phyloP scores from a whole-genome alignment of 2,888 invertebrate species.

The Neuroscelio doddi region DNA sequence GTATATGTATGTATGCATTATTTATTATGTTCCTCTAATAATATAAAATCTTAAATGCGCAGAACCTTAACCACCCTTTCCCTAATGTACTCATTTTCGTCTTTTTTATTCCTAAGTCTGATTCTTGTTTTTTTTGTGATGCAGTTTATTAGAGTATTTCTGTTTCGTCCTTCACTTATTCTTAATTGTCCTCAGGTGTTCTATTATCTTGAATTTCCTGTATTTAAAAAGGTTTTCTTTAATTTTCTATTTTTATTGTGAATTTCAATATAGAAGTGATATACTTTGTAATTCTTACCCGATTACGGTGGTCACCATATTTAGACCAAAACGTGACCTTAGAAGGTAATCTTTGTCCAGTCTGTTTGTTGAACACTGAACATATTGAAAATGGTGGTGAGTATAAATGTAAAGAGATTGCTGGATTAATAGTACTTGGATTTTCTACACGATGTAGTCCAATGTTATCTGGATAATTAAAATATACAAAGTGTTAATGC shows the following conservation, averaged over 20 bases:
- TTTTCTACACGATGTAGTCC: slow-evolving; percentile 98
- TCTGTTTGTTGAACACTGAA: slow-evolving; percentile 91
- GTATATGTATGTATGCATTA: no score
- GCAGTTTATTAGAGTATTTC: no score
- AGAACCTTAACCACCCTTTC: no score
- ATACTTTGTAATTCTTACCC: slow-evolving; percentile 72
- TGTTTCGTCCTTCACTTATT: background rate
- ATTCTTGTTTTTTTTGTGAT: no score
- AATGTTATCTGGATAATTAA: slow-evolving; percentile 81
- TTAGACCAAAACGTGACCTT: slow-evolving; percentile 95
- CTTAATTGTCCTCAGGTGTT: slow-evolving; percentile 67
- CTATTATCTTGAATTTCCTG: slow-evolving; percentile 69
- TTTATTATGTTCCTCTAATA: no score
- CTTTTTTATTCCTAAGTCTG: no score
- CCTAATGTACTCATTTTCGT: no score
- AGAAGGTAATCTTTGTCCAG: slow-evolving; percentile 82
- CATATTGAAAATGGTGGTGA: slow-evolving; percentile 94
- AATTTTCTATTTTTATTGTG: no score
- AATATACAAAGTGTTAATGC: slow-evolving; percentile 4
- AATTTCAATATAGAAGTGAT: slow-evolving; percentile 13
- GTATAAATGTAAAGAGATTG: slow-evolving; percentile 95
- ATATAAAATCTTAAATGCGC: no score
- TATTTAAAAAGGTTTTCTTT: background rate
- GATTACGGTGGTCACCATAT: slow-evolving; percentile 84
- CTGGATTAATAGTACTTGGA: slow-evolving; percentile 88